Percentiles rank a stretch among this genome's conserved stretches.
These are phyloP conservation scores for Apodemus sylvaticus DNA, from an alignment of 2,113 vertebrate species.

Conservation along the genomic window DNA sequence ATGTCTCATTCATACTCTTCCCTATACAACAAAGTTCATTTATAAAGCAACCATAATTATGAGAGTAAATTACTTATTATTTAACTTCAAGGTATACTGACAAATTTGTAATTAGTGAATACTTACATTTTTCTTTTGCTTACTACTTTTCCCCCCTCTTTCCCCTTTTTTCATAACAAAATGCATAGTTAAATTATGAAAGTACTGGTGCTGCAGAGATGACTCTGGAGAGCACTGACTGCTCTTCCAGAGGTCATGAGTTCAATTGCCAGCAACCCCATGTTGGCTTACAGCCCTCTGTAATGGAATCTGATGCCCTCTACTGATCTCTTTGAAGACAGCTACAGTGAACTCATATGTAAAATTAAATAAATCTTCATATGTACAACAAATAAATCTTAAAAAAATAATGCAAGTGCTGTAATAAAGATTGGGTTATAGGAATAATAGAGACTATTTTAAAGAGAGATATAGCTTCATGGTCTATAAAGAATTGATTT, in stretches of 20 bases:
- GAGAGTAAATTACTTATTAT: background rate
- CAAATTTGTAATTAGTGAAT: background rate
- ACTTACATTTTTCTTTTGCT: background rate
- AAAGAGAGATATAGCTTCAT: background rate
- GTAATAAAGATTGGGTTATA: background rate
- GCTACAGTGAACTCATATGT: too few relatives aligned
- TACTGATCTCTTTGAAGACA: too few relatives aligned
- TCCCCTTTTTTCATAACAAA: background rate
- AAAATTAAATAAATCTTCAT: too few relatives aligned
- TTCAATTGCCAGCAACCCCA: too few relatives aligned
- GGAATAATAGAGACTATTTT: background rate
- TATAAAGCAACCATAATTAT: background rate
- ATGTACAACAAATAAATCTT: too few relatives aligned
- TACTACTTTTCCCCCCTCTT: background rate
- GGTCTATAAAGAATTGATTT: background rate
- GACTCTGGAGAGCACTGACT: too few relatives aligned
- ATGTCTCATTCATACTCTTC: background rate
- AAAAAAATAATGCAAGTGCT: background rate
- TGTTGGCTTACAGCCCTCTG: too few relatives aligned
- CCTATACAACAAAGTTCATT: background rate
- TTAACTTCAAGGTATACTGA: background rate
- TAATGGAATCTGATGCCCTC: too few relatives aligned
- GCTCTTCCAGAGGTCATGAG: too few relatives aligned
- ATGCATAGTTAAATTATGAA: background rate
- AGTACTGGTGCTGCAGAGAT: background rate